Evolutionary conservation across 1,140 invertebrate genomes (phyloP), one percentile per base, ranked within the genome.

Genomic region (Pseudomyrmex pallidus): DNA sequence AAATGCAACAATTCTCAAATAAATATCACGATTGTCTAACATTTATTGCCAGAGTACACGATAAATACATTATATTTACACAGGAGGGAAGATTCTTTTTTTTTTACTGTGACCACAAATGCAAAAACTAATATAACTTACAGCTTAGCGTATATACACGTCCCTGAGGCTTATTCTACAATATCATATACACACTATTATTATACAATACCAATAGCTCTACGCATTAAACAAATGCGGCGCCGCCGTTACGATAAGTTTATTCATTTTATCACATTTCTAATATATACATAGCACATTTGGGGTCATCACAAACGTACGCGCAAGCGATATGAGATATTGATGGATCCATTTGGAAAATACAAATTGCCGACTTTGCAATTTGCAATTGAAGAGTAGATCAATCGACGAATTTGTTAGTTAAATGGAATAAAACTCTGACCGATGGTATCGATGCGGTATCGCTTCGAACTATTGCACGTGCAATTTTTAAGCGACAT

Each of bases 41-140:
- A 93, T 93, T 92, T 92, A 92, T 92, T 92, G 82, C 85, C 87
- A 86, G 89, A 89, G 54, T 91, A 91, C 78, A 91, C 85, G 83
- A 88, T 84, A 54, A 87, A 82, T 87, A 90, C 50, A 90, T 86
- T 88, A 59, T 91, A 91, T 91, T 87, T 91, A 91, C 90, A 91
- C 8, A 22, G 70, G 85, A 70, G 25, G 84, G 64, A 64, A 72
- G 70, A 59, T 56, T 35, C 35, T 35, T 35, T 7, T 35, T 35
- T 35, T 35, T 35, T 74, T 77, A 74, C 82, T 78, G 74, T 88
- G 74, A 82, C 88, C 83, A 86, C 80, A 85, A 90, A 90, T 90
- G 89, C 85, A 90, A 91, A 91, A 91, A 85, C 86, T 89, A 90
- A 89, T 82, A 73, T 73, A 68, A 83, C 85, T 90, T 87, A 90